Percentiles rank a stretch among this genome's conserved stretches.
Evolutionary conservation across 2,888 invertebrate genomes (phyloP).

Genomic region (Petrolisthes cinctipes): DNA sequence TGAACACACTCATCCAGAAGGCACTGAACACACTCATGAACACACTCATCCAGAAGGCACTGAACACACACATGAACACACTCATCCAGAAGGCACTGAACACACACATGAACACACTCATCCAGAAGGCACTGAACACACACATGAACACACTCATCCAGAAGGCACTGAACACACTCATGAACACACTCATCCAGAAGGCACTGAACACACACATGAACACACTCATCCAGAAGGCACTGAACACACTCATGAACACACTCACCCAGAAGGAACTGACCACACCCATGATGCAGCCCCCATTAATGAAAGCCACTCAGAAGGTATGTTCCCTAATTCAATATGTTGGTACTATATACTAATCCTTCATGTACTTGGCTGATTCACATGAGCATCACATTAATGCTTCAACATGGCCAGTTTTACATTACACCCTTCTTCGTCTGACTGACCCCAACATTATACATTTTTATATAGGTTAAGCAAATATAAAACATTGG

Average conservation of each 20-base stretch:
- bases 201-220: not conserved
- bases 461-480: too few relatives aligned
- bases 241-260: not conserved
- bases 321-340: too few relatives aligned
- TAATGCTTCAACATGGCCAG: too few relatives aligned
- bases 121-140: not conserved
- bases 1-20: slow-evolving; percentile 15
- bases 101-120: slow-evolving; percentile 32
- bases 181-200: not conserved
- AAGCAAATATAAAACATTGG: too few relatives aligned
- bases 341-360: too few relatives aligned
- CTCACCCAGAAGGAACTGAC: not conserved
- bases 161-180: slow-evolving; percentile 13
- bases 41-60: not conserved
- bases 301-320: too few relatives aligned
- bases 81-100: not conserved
- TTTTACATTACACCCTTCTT: too few relatives aligned
- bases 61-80: slow-evolving; percentile 17
- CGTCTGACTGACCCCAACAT: too few relatives aligned
- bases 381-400: too few relatives aligned
- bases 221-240: slow-evolving; percentile 10
- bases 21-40: too few relatives aligned
- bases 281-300: too few relatives aligned
- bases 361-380: too few relatives aligned
- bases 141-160: not conserved